Base-by-base conservation (phyloP, 2,888 invertebrate genomes). In the Rhaphigaster nebulosa region DNA sequence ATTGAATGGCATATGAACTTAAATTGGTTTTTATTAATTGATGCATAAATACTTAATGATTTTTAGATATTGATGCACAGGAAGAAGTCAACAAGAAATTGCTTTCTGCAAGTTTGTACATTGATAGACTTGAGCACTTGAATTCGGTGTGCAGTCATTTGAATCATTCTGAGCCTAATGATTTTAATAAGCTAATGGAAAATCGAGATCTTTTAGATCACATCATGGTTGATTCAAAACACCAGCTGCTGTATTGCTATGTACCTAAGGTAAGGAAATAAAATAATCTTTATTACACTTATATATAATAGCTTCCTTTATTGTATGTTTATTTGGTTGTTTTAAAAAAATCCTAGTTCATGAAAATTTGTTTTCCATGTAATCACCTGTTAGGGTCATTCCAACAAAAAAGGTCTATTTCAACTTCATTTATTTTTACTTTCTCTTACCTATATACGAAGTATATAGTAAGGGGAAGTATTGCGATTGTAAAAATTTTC, bases 221-320 rank as follows among this genome's bases (percentile, higher is more conserved):
- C 93, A 95, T 98, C 93, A 94, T 98, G 92, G 96, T 98, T 38
- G 97, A 98, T 93, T 97, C 97, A 93, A 95, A 96, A 91, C 97
- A 98, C 93, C 96, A 97, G 93, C 94, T 98, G 29, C 94, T 98
- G 26, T 98, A 98, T 93, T 98, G 98, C 93, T 98, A 98, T 94
- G 98, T 98, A 92, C 98, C 98, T 91, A 98, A 98, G 96, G 97
- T 97, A 95, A 95, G 10, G 45, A n/a, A n/a, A 20, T 20, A 34
- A 70, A 18, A 13, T 29, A 29, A 70, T 12, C 20, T 56, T 18
- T 52, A 52, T 52, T 52, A 52, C 18, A 12, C 6, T 45, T 5
- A 8, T 52, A 2, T 52, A 15, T 52, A 56, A 56, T 56, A 56
- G 20, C 23, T 2, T 23, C 3, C 23, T 23, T 56, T 56, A 56